phyloP scores from a whole-genome alignment of 2,888 invertebrate genomes.

The Sesia apiformis region DNA sequence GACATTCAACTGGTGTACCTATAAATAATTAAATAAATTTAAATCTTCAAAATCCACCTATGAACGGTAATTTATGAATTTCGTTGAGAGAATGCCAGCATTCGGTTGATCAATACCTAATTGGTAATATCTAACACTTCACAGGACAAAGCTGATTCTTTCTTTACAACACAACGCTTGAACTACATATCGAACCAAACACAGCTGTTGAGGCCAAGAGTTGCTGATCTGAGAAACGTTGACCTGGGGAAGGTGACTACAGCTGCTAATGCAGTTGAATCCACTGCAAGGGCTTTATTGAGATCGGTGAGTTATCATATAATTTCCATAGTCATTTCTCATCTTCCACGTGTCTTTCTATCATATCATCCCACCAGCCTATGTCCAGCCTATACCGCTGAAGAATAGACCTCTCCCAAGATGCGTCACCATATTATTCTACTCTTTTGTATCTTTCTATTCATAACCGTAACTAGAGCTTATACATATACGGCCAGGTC shows the following conservation, averaged over 20 bases:
- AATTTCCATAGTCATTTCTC: background rate
- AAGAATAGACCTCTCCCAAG: too few relatives aligned
- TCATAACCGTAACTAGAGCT: too few relatives aligned
- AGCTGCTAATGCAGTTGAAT: constrained; percentile 77
- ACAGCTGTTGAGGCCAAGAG: constrained; percentile 78
- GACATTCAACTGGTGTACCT: background rate
- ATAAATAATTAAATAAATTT: background rate
- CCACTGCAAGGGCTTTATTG: constrained; percentile 75
- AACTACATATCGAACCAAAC: constrained; percentile 86
- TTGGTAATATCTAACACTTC: constrained; percentile 3
- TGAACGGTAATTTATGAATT: too few relatives aligned
- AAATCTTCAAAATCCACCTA: too few relatives aligned
- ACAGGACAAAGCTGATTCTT: constrained; percentile 87
- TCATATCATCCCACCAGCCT: too few relatives aligned
- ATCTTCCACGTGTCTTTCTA: too few relatives aligned
- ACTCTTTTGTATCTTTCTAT: too few relatives aligned
- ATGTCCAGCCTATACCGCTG: too few relatives aligned
- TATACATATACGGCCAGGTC: too few relatives aligned
- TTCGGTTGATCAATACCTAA: background rate
- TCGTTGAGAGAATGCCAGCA: too few relatives aligned
- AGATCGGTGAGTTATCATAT: constrained; percentile 43
- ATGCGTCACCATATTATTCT: too few relatives aligned
- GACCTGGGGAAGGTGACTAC: constrained; percentile 77
- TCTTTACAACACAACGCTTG: constrained; percentile 89
- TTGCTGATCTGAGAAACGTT: constrained; percentile 78